These are phyloP conservation scores for Pyrrhosoma nymphula DNA, from an alignment of 2,888 invertebrate species.

Conservation along the genomic window DNA sequence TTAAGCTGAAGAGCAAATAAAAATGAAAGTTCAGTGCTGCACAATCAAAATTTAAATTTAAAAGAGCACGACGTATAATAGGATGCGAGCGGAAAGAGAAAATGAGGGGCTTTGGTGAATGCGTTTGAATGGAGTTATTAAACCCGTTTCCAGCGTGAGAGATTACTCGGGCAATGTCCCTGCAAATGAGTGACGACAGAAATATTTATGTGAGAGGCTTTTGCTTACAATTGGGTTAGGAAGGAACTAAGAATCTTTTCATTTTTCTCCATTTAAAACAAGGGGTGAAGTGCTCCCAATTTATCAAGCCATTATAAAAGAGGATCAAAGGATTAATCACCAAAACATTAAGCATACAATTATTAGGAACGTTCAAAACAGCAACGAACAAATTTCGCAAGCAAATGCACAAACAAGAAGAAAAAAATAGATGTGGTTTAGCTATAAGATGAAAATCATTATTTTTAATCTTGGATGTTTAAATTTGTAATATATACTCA, in stretches of 20 bases:
- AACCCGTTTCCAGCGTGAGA: background rate
- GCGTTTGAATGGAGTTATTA: background rate
- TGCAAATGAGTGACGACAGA: background rate
- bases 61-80: background rate
- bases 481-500: no score
- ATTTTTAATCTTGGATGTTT: no score
- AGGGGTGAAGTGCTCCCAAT: no score
- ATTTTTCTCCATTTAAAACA: no score
- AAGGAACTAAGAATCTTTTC: background rate
- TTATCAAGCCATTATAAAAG: no score
- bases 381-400: no score
- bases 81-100: background rate
- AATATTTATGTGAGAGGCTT: background rate
- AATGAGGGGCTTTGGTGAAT: background rate
- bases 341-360: background rate
- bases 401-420: no score
- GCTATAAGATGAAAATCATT: no score
- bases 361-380: no score
- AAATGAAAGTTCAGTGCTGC: background rate
- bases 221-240: background rate
- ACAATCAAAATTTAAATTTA: background rate
- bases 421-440: no score
- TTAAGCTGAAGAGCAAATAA: background rate
- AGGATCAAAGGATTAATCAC: no score
- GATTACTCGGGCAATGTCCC: conserved; percentile 2